Evolutionary conservation across 2,888 invertebrate genomes (phyloP), one percentile per base, ranked within the genome.

Genomic region (Macrostomum cliftonense): DNA sequence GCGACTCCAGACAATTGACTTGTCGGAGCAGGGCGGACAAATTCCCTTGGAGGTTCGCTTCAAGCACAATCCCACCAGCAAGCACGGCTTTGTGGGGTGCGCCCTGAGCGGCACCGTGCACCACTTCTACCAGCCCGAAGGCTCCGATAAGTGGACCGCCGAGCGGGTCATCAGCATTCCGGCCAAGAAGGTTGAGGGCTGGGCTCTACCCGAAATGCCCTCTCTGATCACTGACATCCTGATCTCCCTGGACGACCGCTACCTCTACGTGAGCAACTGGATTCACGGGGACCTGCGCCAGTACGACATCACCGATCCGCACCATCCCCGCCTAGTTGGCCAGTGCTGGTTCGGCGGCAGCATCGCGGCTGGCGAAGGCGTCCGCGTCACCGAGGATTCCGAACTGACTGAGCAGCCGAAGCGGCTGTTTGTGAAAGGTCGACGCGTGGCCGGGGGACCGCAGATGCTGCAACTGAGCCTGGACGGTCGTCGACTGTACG

Each of bases 381-480:
- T 88, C 1, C 78, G 78, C 56, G 79, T 91, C 0, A 62, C 79
- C 5, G 77, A 81, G 54, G 87, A 88, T 65, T 69, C 73, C 13
- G 86, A 87, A 63, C 65, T 81, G 13, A 73, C 72, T 62, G 81
- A 72, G 43, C 77, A 78, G 58, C 81, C 81, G 0, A 71, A 78
- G 53, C 80, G 81, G 0, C 74, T 81, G 1, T 73, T 70, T 50
- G 68, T 91, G 0, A 83, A 85, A 63, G 85, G 82, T 1, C 79
- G 79, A 53, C 75, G 77, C 39, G 71, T 91, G 39, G 74, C 79
- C 54, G 95, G 89, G 2, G 79, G 81, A 0, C 85, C 93, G 0
- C 95, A 97, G 72, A 97, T 97, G 95, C 68, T 95, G 54, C 95
- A 97, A 67, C 73, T 97, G 1, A 91, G 89, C 47, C 73, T 95